A percentile compares a stretch with the other conserved stretches of the same genome.
Conservation (phyloP, 2,888 invertebrate species). For the Limnephilus marmoratus region DNA sequence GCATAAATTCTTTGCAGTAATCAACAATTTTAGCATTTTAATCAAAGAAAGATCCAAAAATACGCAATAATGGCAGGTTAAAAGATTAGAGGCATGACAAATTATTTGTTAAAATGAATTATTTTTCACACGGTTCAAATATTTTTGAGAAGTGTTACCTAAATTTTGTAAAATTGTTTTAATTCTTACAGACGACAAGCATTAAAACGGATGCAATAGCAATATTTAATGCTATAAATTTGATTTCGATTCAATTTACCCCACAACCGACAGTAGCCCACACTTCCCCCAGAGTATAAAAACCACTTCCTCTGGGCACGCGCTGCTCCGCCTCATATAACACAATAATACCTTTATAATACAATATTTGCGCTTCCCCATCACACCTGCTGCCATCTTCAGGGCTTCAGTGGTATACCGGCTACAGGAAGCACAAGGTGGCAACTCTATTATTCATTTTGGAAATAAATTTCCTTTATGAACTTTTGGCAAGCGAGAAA, state of each 20-base stretch:
- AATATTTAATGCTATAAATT: too few species aligned
- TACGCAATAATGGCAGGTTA: too few species aligned
- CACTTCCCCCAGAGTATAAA: constrained; percentile 17
- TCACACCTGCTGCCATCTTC: constrained; percentile 60
- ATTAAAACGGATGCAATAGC: too few species aligned
- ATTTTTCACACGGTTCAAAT: too few species aligned
- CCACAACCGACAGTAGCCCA: neutral
- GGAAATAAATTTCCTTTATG: neutral
- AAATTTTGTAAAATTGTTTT: too few species aligned
- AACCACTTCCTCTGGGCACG: constrained; percentile 57
- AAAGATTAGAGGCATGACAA: too few species aligned
- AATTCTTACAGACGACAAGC: too few species aligned
- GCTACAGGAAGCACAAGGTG: constrained; percentile 42
- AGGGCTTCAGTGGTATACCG: neutral
- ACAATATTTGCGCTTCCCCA: constrained; percentile 55
- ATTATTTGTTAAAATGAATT: too few species aligned
- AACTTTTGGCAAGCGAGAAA: constrained; percentile 10
- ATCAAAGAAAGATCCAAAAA: too few species aligned
- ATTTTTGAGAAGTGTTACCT: too few species aligned
- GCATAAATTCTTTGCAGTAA: too few species aligned
- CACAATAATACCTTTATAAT: constrained; percentile 50
- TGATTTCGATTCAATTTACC: neutral
- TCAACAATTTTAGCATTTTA: too few species aligned
- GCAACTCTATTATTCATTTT: constrained; percentile 22
- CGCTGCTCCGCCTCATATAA: constrained; percentile 55